These are phyloP conservation scores for Gibbula magus DNA, from an alignment of 2,888 invertebrate genomes.

Conservation along the genomic window DNA sequence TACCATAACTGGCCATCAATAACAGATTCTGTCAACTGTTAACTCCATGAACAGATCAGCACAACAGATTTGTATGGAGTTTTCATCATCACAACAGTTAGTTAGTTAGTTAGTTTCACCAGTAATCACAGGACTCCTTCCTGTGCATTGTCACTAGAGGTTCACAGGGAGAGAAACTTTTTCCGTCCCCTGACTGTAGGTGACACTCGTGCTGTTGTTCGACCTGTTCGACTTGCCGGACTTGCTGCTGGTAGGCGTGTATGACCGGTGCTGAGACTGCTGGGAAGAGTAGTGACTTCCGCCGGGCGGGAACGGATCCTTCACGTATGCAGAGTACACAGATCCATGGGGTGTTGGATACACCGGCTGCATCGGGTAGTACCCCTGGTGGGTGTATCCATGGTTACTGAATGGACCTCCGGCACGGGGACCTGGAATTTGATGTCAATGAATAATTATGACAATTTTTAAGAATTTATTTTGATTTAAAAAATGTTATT, in stretches of 20 bases:
- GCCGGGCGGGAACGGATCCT: conserved; percentile 50
- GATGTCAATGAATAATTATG: too few species aligned
- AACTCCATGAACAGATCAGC: too few species aligned
- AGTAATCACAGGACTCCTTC: too few species aligned
- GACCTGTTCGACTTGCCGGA: conserved; percentile 69
- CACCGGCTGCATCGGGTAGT: conserved; percentile 70
- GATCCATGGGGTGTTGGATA: conserved; percentile 57
- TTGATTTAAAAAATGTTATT: too few species aligned
- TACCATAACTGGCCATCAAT: too few species aligned
- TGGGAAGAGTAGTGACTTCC: conserved; percentile 64
- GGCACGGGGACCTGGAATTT: conserved; percentile 33
- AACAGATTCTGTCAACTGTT: too few species aligned
- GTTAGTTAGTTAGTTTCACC: too few species aligned
- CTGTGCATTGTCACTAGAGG: conserved; percentile 47
- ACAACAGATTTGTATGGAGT: too few species aligned
- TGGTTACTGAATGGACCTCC: conserved; percentile 59
- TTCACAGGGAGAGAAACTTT: conserved; percentile 69
- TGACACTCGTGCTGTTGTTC: conserved; percentile 64
- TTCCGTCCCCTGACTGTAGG: conserved; percentile 66
- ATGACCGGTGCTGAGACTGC: conserved; percentile 68
- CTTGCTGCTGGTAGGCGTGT: conserved; percentile 70
- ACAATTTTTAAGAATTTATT: too few species aligned
- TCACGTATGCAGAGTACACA: conserved; percentile 57
- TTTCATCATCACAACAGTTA: too few species aligned
- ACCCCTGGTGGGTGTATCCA: conserved; percentile 64